These are phyloP conservation scores for Ptychadena robeensis DNA, from an alignment of 2,797 vertebrate genomes.

Conservation along the genomic window DNA sequence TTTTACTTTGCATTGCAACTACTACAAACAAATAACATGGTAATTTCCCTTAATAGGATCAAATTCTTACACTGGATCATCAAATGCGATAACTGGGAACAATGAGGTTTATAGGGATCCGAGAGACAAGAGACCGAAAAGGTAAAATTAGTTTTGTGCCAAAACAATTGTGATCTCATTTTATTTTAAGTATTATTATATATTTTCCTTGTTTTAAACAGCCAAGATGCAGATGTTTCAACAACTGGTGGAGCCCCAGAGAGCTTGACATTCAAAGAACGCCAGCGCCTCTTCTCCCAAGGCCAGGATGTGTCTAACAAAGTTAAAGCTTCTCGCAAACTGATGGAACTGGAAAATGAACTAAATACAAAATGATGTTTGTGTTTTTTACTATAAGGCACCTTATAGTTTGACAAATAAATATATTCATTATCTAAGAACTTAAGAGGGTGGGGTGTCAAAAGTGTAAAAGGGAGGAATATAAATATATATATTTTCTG, in stretches of 20 bases:
- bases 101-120: constrained; percentile 87
- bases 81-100: constrained; percentile 81
- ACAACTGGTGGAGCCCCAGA: constrained; percentile 84
- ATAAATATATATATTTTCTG: constrained; percentile 65
- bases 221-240: constrained; percentile 86
- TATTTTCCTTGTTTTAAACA: constrained; percentile 63
- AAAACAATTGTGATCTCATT: neutral
- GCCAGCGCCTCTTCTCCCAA: constrained; percentile 97
- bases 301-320: constrained; percentile 97
- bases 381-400: constrained; percentile 61
- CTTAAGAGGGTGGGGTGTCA: constrained; percentile 27
- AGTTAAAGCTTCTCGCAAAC: constrained; percentile 95
- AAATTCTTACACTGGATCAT: constrained; percentile 89
- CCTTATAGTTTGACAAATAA: constrained; percentile 64
- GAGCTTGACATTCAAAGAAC: constrained; percentile 93
- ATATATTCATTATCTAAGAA: constrained; percentile 60
- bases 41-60: constrained; percentile 79
- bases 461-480: constrained; percentile 43
- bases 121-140: constrained; percentile 87
- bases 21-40: neutral
- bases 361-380: constrained; percentile 89
- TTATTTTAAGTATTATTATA: neutral
- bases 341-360: constrained; percentile 97
- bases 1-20: neutral
- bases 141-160: constrained; percentile 74